Evolutionary conservation across 2,888 invertebrate genomes (phyloP).

Genomic region (Synanthedon formicaeformis): DNA sequence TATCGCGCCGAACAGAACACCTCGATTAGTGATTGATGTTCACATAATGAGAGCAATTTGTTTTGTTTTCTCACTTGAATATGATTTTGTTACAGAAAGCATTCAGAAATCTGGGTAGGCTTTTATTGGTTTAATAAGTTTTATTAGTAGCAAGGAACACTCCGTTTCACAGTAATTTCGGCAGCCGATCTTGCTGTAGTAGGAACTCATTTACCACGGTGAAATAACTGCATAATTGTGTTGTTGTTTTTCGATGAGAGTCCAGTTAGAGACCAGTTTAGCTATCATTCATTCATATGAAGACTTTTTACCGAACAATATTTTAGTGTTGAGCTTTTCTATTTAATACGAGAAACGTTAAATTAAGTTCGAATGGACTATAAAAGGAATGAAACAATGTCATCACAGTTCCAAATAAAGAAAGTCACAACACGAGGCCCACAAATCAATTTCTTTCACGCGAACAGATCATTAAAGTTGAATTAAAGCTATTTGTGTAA

Average conservation of each 20-base stretch:
- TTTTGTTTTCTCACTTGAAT: too few relatives aligned
- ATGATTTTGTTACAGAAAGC: too few relatives aligned
- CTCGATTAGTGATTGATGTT: constrained; percentile 1
- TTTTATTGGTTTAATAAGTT: too few relatives aligned
- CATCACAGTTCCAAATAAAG: constrained; percentile 16
- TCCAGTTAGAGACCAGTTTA: too few relatives aligned
- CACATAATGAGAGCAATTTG: not conserved
- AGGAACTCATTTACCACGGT: too few relatives aligned
- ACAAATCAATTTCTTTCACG: constrained; percentile 68
- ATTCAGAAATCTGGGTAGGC: too few relatives aligned
- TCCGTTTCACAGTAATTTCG: too few relatives aligned
- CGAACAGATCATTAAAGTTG: constrained; percentile 62
- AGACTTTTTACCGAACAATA: not conserved
- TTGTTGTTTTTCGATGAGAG: too few relatives aligned
- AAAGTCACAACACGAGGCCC: constrained; percentile 44
- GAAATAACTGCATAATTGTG: too few relatives aligned
- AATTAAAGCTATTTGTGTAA: constrained; percentile 55
- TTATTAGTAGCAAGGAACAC: too few relatives aligned
- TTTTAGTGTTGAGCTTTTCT: not conserved
- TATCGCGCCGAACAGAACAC: constrained; percentile 23
- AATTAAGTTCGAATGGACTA: not conserved
- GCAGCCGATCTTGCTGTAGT: too few relatives aligned
- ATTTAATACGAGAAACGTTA: not conserved
- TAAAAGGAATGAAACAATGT: not conserved
- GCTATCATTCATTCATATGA: too few relatives aligned